These are phyloP conservation scores for Orthosia gothica DNA, from an alignment of 2,888 invertebrate genomes.

Conservation along the genomic window DNA sequence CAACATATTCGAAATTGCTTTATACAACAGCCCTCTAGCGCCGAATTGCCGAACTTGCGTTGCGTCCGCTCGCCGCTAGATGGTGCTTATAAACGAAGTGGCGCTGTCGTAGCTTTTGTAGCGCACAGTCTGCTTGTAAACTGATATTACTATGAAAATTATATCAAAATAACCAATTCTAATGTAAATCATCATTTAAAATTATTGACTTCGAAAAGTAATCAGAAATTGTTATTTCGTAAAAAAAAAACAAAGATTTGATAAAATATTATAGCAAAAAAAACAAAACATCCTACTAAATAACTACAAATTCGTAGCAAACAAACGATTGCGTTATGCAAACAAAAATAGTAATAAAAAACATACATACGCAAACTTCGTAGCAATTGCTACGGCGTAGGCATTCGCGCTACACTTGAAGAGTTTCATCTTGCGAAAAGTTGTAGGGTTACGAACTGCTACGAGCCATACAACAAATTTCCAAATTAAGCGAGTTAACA, in stretches of 20 bases:
- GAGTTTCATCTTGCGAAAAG: conserved; percentile 49
- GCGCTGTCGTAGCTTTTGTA: not conserved
- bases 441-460: conserved; percentile 43
- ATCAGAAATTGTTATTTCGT: accelerated
- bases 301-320: not conserved
- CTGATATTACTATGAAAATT: not conserved
- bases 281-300: not conserved
- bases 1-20: conserved; percentile 6
- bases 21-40: conserved; percentile 79
- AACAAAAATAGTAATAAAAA: conserved; percentile 20
- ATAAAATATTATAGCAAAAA: not conserved
- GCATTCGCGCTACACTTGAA: conserved; percentile 48
- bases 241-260: not conserved
- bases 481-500: conserved; percentile 22
- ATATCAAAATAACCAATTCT: not conserved
- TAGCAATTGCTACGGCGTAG: conserved; percentile 75
- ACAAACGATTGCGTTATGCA: not conserved
- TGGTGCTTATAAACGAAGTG: conserved; percentile 70
- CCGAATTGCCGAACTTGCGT: conserved; percentile 68
- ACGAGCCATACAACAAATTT: conserved; percentile 34
- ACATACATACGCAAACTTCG: conserved; percentile 49
- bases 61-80: conserved; percentile 81
- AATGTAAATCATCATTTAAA: not conserved
- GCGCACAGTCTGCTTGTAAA: not conserved
- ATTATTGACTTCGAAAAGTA: not conserved